Percentiles rank a stretch among this genome's conserved stretches.
Evolutionary conservation across 2,113 vertebrate genomes (phyloP).

Genomic region (Pangasianodon hypophthalmus): DNA sequence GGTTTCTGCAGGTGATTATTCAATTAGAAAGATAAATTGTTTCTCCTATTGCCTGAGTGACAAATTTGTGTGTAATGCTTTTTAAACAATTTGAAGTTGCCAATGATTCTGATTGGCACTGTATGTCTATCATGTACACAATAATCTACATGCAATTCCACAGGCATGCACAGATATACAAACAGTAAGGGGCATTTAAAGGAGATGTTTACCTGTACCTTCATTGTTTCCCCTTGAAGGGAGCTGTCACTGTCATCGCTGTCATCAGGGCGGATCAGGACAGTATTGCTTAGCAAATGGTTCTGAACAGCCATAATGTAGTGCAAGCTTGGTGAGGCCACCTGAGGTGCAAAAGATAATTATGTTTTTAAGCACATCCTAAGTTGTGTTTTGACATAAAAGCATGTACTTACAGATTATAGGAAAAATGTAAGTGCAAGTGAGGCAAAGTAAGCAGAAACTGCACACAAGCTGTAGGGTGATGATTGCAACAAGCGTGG

Average conservation of each 20-base stretch:
- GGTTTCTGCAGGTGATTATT: too few relatives aligned
- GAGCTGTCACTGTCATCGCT: conserved; percentile 98
- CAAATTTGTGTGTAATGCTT: background rate
- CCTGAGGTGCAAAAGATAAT: conserved; percentile 70
- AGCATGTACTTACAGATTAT: background rate
- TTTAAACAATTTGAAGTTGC: background rate
- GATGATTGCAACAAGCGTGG: background rate
- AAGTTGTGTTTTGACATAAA: background rate
- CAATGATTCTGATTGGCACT: background rate
- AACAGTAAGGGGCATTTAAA: conserved; percentile 80
- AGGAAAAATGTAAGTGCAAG: background rate
- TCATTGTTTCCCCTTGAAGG: conserved; percentile 99
- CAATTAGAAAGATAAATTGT: background rate
- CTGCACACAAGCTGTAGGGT: background rate
- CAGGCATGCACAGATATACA: conserved; percentile 11
- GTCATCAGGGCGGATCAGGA: conserved; percentile 96
- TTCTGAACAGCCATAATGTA: conserved; percentile 99
- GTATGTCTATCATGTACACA: background rate
- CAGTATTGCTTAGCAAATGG: conserved; percentile 97
- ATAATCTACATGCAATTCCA: background rate
- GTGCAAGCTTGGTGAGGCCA: conserved; percentile 92
- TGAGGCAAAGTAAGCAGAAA: background rate
- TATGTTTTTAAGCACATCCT: background rate
- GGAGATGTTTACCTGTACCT: conserved; percentile 99
- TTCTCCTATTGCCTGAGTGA: background rate